phyloP scores from a whole-genome alignment of 2,113 vertebrate species.

The Plestiodon gilberti region DNA sequence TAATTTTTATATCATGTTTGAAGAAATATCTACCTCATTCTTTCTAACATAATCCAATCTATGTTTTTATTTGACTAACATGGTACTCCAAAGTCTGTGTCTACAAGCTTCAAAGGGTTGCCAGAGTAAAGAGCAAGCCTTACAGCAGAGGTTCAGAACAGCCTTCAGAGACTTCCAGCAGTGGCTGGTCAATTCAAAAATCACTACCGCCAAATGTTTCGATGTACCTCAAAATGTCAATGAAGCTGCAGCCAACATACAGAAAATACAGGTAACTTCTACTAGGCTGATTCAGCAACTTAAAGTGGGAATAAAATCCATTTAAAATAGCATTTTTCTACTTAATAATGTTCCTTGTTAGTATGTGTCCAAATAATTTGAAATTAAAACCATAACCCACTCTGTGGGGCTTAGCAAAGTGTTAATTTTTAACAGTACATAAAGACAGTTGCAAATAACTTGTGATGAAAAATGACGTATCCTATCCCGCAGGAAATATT shows the following conservation, averaged over 20 bases:
- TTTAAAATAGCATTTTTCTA: neutral
- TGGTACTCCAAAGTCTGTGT: conserved; percentile 82
- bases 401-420: neutral
- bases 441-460: neutral
- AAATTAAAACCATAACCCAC: neutral
- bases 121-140: conserved; percentile 93
- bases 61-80: conserved; percentile 35
- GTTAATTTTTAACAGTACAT: conserved; percentile 5
- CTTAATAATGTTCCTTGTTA: neutral
- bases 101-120: conserved; percentile 92
- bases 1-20: neutral
- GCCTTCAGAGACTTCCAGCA: conserved; percentile 93
- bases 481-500: neutral
- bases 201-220: conserved; percentile 94
- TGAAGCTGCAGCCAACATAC: conserved; percentile 85
- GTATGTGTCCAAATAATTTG: neutral
- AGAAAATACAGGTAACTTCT: conserved; percentile 90
- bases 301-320: neutral
- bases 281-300: neutral
- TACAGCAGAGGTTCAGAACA: conserved; percentile 91
- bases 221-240: conserved; percentile 89
- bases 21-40: neutral
- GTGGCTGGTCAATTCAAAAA: conserved; percentile 94
- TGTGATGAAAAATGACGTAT: neutral
- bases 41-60: neutral